phyloP scores from a whole-genome alignment of 2,797 vertebrate genomes.

The Microcaecilia unicolor region DNA sequence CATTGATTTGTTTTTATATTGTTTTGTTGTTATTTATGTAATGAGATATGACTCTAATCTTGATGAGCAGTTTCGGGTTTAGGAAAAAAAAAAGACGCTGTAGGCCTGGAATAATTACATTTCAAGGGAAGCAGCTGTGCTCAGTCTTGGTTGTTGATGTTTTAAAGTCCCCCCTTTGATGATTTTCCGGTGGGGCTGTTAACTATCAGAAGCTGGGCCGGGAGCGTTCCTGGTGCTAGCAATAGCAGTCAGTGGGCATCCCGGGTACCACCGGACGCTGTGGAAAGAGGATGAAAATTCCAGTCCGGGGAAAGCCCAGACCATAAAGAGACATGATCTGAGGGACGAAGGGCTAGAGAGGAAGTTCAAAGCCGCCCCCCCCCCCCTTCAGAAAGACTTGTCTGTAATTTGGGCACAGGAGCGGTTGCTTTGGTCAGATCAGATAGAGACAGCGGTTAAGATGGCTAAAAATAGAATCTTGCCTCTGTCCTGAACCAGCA shows the following conservation, averaged over 20 bases:
- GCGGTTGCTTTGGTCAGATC: conserved; percentile 4
- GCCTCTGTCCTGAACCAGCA: no score
- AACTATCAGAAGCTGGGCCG: neutral
- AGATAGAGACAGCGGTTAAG: conserved; percentile 12
- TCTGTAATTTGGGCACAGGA: conserved; percentile 1
- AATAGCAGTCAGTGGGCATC: neutral
- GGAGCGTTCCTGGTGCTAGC: neutral
- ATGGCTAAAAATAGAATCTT: no score
- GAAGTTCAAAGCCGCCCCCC: conserved; percentile 3
- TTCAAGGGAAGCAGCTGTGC: neutral
- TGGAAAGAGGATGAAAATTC: neutral
- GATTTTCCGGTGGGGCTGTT: no score
- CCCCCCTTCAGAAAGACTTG: neutral
- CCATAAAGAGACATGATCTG: conserved; percentile 1
- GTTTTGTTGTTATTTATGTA: no score
- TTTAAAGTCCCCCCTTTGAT: no score
- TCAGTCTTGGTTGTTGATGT: no score
- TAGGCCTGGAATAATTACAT: no score
- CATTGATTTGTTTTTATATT: no score
- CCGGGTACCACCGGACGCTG: conserved; percentile 3
- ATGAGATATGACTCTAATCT: no score
- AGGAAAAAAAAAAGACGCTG: no score
- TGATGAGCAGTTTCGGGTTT: no score
- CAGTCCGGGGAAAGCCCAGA: conserved; percentile 1
- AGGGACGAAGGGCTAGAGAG: neutral